phyloP scores from a whole-genome alignment of 2,113 vertebrate genomes.

The Strix aluco region DNA sequence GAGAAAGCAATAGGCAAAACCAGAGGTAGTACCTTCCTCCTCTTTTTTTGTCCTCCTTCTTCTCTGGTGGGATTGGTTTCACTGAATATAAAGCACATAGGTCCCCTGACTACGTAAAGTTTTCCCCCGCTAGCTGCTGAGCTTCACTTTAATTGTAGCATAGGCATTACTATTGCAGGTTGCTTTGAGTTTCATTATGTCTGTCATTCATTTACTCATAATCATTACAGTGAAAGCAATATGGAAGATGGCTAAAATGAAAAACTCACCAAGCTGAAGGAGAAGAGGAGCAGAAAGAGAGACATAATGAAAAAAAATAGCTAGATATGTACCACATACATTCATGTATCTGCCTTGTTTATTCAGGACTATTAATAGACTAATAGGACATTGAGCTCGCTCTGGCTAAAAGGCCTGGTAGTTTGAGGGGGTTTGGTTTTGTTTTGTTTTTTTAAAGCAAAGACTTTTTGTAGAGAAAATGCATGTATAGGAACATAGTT shows the following conservation, averaged over 20 bases:
- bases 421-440: neutral
- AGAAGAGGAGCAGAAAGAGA: neutral
- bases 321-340: neutral
- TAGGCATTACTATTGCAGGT: neutral
- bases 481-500: neutral
- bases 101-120: neutral
- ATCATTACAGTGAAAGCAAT: neutral
- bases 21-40: neutral
- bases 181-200: neutral
- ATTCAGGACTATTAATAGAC: neutral
- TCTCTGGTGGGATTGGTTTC: neutral
- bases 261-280: neutral
- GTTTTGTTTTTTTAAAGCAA: neutral
- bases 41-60: neutral
- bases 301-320: neutral
- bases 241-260: neutral
- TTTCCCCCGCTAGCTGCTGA: neutral
- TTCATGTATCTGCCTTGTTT: neutral
- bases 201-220: neutral
- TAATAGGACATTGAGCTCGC: neutral
- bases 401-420: neutral
- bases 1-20: neutral
- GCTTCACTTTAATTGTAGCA: neutral
- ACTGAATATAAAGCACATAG: neutral
- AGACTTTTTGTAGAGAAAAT: neutral